phyloP scores from a whole-genome alignment of 2,113 vertebrate species.

The Microcebus murinus region DNA sequence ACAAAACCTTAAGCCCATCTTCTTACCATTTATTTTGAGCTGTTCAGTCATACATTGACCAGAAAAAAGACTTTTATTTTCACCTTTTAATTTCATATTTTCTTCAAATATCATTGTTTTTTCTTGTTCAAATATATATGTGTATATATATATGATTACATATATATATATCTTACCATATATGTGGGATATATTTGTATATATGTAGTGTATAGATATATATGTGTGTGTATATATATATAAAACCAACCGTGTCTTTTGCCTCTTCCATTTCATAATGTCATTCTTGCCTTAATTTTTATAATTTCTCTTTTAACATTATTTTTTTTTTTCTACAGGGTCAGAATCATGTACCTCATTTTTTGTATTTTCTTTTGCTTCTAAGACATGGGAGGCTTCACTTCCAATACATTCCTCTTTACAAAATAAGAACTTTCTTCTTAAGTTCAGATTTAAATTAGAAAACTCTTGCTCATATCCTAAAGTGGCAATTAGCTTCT shows the following conservation, averaged over 20 bases:
- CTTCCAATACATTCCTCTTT: constrained; percentile 91
- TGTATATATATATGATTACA: too few relatives aligned
- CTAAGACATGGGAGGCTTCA: constrained; percentile 89
- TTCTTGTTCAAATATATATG: constrained; percentile 89
- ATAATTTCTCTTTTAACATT: constrained; percentile 90
- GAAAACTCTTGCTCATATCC: constrained; percentile 92
- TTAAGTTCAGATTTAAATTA: constrained; percentile 92
- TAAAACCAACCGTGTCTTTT: constrained; percentile 71
- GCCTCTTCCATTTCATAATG: constrained; percentile 92
- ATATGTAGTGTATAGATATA: too few relatives aligned
- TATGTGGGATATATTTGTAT: too few relatives aligned
- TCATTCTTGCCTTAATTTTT: constrained; percentile 91
- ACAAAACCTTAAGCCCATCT: constrained; percentile 91
- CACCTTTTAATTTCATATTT: constrained; percentile 90
- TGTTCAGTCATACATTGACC: constrained; percentile 91
- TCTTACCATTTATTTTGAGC: constrained; percentile 92
- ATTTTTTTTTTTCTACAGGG: constrained; percentile 91
- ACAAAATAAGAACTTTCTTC: constrained; percentile 92
- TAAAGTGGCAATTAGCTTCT: constrained; percentile 83
- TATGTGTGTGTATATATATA: too few relatives aligned
- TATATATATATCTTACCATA: too few relatives aligned
- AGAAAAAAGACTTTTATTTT: constrained; percentile 91
- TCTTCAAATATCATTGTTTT: constrained; percentile 89
- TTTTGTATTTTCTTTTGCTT: constrained; percentile 89
- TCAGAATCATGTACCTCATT: constrained; percentile 93